Base-by-base conservation (phyloP, 2,797 vertebrate genomes). In the Eulemur mongoz region DNA sequence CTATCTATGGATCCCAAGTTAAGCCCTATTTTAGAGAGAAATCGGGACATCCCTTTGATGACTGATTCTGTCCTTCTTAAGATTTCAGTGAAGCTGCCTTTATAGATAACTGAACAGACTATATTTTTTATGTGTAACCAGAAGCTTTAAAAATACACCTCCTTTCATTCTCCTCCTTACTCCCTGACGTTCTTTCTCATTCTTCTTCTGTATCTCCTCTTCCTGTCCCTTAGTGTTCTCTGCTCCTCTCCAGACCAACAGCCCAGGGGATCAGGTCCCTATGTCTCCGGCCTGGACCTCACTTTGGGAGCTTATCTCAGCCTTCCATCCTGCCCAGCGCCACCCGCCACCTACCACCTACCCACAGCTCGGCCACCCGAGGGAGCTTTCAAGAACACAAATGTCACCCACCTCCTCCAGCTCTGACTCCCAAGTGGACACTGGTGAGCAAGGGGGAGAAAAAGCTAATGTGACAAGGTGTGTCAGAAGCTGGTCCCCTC, bases 131-230 rank as follows among this genome's bases (percentile, higher is more conserved):
- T 82, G 76, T 89, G 88, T 92, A 92, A 96, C 95, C 32, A 27
- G 93, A 97, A 95, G 95, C 95, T 96, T 96, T 97, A 96, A 96
- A 97, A 96, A 97, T 94, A 95, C 85, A 61, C 76, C 48, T 89
- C 63, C 27, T 81, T 97, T 90, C 73, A 57, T 93, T 97, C 76
- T 72, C 82, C 86, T 85, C 20, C 32, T 70, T 17, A n/a, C 82
- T 82, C 70, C 80, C 43, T 91, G 96, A 95, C 57, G 38, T 89
- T 91, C 88, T 87, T 91, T 90, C 86, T 85, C 45, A 30, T 84
- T 88, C 67, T 81, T 73, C 61, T 61, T 79, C 73, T 45, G 45
- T 3, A 40, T 69, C 61, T 84, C 27, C 59, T 94, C 35, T 82
- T 63, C 50, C 57, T 50, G 54, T 52, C 45, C 65, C 65, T 93